Evolutionary conservation across 2,113 vertebrate species (phyloP).

Genomic region (Tyrannus savana): DNA sequence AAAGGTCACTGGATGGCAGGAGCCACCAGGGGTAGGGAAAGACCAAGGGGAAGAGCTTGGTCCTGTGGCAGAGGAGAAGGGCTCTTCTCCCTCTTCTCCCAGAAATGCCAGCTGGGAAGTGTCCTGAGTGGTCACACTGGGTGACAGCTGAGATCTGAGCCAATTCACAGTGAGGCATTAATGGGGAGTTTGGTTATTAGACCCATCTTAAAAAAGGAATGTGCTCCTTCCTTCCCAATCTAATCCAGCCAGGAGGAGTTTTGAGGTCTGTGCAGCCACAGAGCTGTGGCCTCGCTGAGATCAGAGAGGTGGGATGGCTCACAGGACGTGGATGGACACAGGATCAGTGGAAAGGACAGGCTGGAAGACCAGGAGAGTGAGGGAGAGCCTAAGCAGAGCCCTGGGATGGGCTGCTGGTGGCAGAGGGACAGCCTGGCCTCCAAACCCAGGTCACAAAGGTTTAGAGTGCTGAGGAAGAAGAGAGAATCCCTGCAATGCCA

Average conservation of each 20-base stretch:
- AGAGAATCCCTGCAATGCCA: not conserved
- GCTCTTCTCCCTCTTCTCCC: not conserved
- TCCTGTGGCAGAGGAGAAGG: not conserved
- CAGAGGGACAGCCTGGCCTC: not conserved
- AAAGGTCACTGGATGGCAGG: not conserved
- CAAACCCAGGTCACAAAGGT: not conserved
- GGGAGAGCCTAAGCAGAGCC: not conserved
- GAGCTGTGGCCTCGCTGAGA: not conserved
- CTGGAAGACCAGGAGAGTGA: not conserved
- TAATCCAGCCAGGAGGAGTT: not conserved
- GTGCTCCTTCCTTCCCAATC: not conserved
- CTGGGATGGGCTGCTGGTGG: not conserved
- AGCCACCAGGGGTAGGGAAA: not conserved
- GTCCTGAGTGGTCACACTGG: accelerated
- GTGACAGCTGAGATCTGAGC: not conserved
- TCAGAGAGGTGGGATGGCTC: not conserved
- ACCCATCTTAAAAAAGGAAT: not conserved
- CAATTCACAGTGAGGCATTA: not conserved
- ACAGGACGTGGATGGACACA: not conserved
- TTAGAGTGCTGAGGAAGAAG: not conserved
- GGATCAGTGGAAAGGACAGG: not conserved
- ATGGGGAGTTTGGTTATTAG: not conserved
- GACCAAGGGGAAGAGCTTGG: not conserved
- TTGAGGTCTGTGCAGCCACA: not conserved
- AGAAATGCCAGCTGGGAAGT: not conserved